Evolutionary conservation across 1,140 invertebrate species (phyloP), one percentile per base, ranked within the genome.

Genomic region (Megalonaias nervosa): DNA sequence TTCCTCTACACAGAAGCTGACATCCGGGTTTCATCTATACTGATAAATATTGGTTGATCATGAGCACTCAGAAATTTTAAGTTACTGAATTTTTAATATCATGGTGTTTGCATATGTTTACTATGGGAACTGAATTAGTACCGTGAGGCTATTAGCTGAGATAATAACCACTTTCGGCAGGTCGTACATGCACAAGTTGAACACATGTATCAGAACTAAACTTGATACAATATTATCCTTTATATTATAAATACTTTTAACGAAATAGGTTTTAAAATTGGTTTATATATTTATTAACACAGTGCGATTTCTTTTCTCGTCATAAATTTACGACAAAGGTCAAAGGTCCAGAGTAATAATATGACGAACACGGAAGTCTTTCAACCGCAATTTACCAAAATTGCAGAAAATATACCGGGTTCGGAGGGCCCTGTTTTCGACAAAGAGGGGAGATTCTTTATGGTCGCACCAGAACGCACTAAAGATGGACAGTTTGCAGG

Each of bases 381-480:
- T 56, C 56, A 75, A 26, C 79, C 81, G 60, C 56, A 76, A 31
- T 88, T 88, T 84, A 77, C 79, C 1, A 84, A 87, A 76, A 79
- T 88, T 48, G 70, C 69, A 26, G 79, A 84, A 31, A 82, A 81
- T 59, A 19, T 85, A 15, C 57, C 61, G 5, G 87, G 87, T 38
- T 74, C 87, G 6, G 87, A 89, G 69, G 87, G 87, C 12, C 87
- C 87, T 21, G 87, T 89, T 15, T 88, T 89, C 77, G 84, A 88
- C 66, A 82, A 58, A 66, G 74, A 80, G 67, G 85, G 82, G n/a
- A 74, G 79, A 17, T 87, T 89, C 70, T 88, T 77, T 65, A 84
- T 89, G 85, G 85, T 89, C 75, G 87, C 84, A 2, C 87, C 87
- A 13, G 84, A 86, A 76, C 78, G 82, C 17, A 75, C 77, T 56